Evolutionary conservation across 2,888 invertebrate species (phyloP), one percentile per base, ranked within the genome.

Genomic region (Cheiracanthium punctorium): DNA sequence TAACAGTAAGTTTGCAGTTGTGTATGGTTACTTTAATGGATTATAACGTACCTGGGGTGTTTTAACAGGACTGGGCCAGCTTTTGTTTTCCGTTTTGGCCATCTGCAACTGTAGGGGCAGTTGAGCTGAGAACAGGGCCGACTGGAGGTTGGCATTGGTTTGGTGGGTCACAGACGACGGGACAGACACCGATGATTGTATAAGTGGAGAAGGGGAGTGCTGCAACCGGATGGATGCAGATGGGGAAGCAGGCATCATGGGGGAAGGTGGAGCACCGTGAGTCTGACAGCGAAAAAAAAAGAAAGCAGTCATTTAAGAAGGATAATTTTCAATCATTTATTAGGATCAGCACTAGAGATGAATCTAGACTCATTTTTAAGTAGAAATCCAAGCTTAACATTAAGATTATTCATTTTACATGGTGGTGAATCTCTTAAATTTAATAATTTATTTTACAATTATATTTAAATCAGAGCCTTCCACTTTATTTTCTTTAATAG

Each of bases 151-250:
- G n/a, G n/a, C n/a, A 41, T 43, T 67, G 28, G 93, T 93, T 80
- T 93, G 93, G 5, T 80, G 88, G 24, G 52, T 20, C 29, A 58
- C 52, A 14, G 93, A 92, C 2, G 93, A 92, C 52, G 90, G 90
- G 89, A 92, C 92, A 52, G 93, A 91, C 5, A 93, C 93, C 7
- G 93, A 93, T 8, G 93, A 92, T 14, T 92, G 92, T 48, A 92
- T 92, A 80, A 92, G 89, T 0, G 93, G 88, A 30, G 92, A 92
- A 37, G 92, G 92, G 2, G 90, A 89, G 77, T 91, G 91, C 70
- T 92, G 92, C 82, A 92, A 30, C 92, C 91, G 79, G 14, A 79
- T 41, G 79, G 89, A 89, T 77, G 89, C 88, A 30, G 89, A 84
- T 41, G 90, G 88, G 1, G 88, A 89, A 17, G 89, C 64, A 8